These are phyloP conservation scores for Pycnonotus jocosus DNA, from an alignment of 2,113 vertebrate species.

Conservation along the genomic window DNA sequence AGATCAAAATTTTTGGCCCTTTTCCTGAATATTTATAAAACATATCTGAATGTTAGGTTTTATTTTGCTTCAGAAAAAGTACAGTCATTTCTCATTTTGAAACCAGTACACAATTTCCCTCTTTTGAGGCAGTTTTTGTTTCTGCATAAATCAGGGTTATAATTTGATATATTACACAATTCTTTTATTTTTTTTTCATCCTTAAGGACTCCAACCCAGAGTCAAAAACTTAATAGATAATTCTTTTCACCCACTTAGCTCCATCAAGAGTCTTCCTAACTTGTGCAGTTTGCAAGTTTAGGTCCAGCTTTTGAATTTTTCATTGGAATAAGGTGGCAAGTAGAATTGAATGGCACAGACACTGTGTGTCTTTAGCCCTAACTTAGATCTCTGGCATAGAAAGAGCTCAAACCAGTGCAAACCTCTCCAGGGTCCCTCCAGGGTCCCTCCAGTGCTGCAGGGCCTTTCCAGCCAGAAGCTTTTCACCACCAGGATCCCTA, in stretches of 20 bases:
- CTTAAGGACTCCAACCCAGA: not conserved
- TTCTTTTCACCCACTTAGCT: not conserved
- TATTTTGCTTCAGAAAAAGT: not conserved
- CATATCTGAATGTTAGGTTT: not conserved
- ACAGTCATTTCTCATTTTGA: not conserved
- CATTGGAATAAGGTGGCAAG: not conserved
- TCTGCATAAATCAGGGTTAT: not conserved
- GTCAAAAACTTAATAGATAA: not conserved
- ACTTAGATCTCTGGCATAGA: not conserved
- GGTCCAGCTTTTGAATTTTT: not conserved
- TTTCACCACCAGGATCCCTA: not conserved
- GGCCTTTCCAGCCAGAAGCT: not conserved
- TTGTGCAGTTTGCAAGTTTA: not conserved
- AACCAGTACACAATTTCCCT: not conserved
- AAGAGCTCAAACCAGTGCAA: not conserved
- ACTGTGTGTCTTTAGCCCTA: not conserved
- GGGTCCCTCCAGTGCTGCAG: not conserved
- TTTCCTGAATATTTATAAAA: constrained; percentile 1
- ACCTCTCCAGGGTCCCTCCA: not conserved
- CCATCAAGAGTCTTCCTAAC: not conserved
- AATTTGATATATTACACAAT: not conserved
- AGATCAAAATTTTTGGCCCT: not conserved
- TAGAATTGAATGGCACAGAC: not conserved
- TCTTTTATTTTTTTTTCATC: not conserved
- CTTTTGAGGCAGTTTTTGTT: not conserved